Evolutionary conservation across 2,113 vertebrate genomes (phyloP), one percentile per base, ranked within the genome.

Genomic region (Benitochromis conjunctus): DNA sequence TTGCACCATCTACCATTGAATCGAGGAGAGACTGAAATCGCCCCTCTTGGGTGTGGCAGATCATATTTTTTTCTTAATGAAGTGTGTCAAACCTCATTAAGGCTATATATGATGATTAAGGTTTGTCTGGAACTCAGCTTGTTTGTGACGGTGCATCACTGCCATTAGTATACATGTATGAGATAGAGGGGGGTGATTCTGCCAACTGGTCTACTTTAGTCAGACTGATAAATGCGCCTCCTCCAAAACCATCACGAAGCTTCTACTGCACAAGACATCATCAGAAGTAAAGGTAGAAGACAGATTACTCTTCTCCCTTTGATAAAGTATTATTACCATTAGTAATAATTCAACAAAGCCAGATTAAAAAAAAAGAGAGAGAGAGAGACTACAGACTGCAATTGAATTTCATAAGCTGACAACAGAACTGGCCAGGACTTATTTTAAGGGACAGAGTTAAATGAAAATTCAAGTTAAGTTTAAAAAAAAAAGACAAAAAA

Each of bases 81-180:
- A 82, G 79, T 86, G 24, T 86, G 80, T 87, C 83, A 85, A 81
- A 88, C 76, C 88, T 92, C 91, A 94, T 95, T 95, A 92, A 92
- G 83, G 88, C 85, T 14, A 58, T 21, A 86, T 81, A 81, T 51
- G 83, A 91, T 86, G 91, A 93, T 95, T 94, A 91, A 36, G 86
- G 19, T 12, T 86, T 29, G 56, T 90, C 78, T 85, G 41, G 55
- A 56, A 9, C 24, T 84, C 77, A 24, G 85, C 79, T 74, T 82
- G 80, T 86, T 58, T 80, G 79, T 26, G 43, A 46, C 19, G 74
- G 60, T 11, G 64, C 74, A 53, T 56, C 16, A 19, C 51, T 16
- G 0, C 9, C 58, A 93, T 93, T 94, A 91, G 78, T 1, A 82
- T 91, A 89, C 84, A 88, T 0, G 9, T 31, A 60, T 62, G 64